These are phyloP conservation scores for Microcebus lehilahytsara DNA, from an alignment of 2,113 vertebrate genomes.

Conservation along the genomic window DNA sequence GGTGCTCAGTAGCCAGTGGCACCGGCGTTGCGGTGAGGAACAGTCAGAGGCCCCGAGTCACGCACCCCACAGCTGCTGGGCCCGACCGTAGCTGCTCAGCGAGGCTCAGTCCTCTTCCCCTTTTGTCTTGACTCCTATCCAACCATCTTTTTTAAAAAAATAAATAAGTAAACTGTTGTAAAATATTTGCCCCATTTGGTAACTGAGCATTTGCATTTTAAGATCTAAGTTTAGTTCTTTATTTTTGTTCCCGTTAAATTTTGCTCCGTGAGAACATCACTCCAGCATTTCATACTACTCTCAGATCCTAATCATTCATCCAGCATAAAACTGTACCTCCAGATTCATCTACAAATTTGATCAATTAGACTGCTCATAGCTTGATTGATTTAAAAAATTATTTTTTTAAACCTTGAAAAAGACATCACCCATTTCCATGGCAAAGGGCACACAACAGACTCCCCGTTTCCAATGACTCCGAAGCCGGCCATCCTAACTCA, in stretches of 20 bases:
- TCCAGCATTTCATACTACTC: background rate
- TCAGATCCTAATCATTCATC: background rate
- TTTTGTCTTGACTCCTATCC: background rate
- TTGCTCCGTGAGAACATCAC: background rate
- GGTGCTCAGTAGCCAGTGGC: no score
- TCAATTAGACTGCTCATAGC: background rate
- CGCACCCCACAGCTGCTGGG: fast-evolving
- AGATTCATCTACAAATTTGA: background rate
- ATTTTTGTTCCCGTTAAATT: background rate
- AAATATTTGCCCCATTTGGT: background rate
- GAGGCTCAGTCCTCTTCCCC: background rate
- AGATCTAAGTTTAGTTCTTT: background rate
- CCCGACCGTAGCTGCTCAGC: background rate
- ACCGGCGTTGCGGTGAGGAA: no score
- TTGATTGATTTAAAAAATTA: background rate
- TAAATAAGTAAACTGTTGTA: no score
- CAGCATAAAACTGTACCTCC: background rate
- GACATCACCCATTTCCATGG: background rate
- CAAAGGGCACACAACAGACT: background rate
- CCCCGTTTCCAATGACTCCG: background rate
- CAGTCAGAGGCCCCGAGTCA: no score
- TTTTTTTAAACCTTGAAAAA: background rate
- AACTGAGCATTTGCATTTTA: background rate
- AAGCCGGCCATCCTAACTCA: background rate
- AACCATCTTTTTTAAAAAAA: background rate